Evolutionary conservation across 1,140 invertebrate genomes (phyloP).

Genomic region (Drosophila ogumai): DNA sequence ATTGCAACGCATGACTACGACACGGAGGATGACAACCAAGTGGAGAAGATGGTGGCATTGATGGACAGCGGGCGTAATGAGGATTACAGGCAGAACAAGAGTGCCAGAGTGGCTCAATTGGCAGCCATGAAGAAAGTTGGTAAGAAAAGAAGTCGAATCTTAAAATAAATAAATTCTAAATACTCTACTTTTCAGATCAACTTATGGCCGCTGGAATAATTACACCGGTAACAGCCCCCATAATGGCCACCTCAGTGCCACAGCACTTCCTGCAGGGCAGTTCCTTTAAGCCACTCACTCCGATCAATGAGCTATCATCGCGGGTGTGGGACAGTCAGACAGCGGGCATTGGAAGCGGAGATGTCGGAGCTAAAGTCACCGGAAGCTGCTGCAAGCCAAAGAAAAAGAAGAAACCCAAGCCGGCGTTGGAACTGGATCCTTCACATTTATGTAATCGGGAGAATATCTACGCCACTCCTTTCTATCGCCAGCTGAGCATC

Average conservation of each 20-base stretch:
- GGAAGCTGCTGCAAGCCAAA: slow-evolving; percentile 66
- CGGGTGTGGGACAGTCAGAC: slow-evolving; percentile 64
- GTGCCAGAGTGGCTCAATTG: slow-evolving; percentile 61
- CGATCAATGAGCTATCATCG: slow-evolving; percentile 72
- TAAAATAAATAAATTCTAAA: background rate
- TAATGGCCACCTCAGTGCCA: slow-evolving; percentile 40
- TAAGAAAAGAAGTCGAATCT: slow-evolving; percentile 11
- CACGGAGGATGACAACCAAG: slow-evolving; percentile 81
- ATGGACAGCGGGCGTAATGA: slow-evolving; percentile 90
- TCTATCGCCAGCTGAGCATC: slow-evolving; percentile 88
- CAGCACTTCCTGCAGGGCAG: slow-evolving; percentile 15
- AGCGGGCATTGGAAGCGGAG: slow-evolving; percentile 25
- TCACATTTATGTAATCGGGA: slow-evolving; percentile 73
- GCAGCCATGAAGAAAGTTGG: slow-evolving; percentile 74
- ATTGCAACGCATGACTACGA: slow-evolving; percentile 93
- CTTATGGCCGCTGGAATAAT: slow-evolving; percentile 84
- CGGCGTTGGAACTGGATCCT: slow-evolving; percentile 70
- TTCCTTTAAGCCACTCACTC: slow-evolving; percentile 66
- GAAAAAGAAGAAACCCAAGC: slow-evolving; percentile 65
- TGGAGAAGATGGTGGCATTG: slow-evolving; percentile 86
- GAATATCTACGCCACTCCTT: slow-evolving; percentile 87
- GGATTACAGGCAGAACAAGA: slow-evolving; percentile 85
- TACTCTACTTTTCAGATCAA: slow-evolving; percentile 51
- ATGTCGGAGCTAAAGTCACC: slow-evolving; percentile 13
- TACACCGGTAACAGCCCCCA: slow-evolving; percentile 85